Base-by-base conservation (phyloP, 1,140 invertebrate species). In the Rhysida immarginata region DNA sequence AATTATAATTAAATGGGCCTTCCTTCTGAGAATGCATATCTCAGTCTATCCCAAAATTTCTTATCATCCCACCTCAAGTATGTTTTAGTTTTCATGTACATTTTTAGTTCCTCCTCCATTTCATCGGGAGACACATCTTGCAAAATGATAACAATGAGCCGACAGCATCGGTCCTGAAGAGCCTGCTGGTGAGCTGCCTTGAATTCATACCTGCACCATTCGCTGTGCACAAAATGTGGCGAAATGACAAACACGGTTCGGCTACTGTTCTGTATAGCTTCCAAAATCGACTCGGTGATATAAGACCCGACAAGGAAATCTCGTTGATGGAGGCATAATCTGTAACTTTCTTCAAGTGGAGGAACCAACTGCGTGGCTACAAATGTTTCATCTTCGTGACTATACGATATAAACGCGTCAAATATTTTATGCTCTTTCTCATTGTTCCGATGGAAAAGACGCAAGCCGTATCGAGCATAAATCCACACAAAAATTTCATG, bases 151-250 rank as follows among this genome's bases (percentile, higher is more conserved):
- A 95, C 88, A 45, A 94, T 75, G 61, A 87, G 77, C 23, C 63
- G 61, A 51, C 61, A 56, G 2, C 54, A 53, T 18, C 46, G 58
- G 48, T 65, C 63, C 21, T 62, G 55, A 0, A 68, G 58, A 48
- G 66, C 84, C 65, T 90, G 87, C 66, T 87, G 84, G 16, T 94
- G 76, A 1, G 91, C 89, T 45, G 83, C 82, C 71, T 91, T 91
- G 69, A 94, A 91, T 71, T 95, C 91, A 66, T 90, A 91, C 53
- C 87, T 78, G 62, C 86, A 84, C 91, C 91, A 96, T 72, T 95
- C 89, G 71, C 87, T 89, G 69, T 88, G 83, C n/a, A 96, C 77
- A 72, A 94, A 96, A 73, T 91, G 90, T 68, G 88, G 87, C 1
- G 88, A 90, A 24, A 96, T 68, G 29, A 96, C 82, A 60, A 96